Percentiles rank a stretch among this genome's conserved stretches.
These are phyloP conservation scores for Macropis europaea DNA, from an alignment of 2,888 invertebrate species.

Conservation along the genomic window DNA sequence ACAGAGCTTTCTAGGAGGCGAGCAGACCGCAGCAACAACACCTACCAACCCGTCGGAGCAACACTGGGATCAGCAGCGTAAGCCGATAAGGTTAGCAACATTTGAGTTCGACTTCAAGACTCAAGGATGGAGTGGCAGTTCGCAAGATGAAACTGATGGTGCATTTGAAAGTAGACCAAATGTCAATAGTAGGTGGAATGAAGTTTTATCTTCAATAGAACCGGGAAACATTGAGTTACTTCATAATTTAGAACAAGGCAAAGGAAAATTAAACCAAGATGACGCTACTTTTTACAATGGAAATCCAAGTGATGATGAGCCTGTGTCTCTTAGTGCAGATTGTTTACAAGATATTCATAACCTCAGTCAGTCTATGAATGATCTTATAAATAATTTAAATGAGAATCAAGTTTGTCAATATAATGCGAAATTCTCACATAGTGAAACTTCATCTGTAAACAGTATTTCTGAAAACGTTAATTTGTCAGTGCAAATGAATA, in stretches of 20 bases:
- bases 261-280: slow-evolving; percentile 24
- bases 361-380: slow-evolving; percentile 64
- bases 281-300: slow-evolving; percentile 61
- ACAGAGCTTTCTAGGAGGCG: slow-evolving; percentile 79
- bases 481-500: slow-evolving; percentile 12
- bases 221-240: slow-evolving; percentile 13
- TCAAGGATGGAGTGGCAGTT: slow-evolving; percentile 46
- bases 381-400: slow-evolving; percentile 64
- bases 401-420: slow-evolving; percentile 31
- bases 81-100: slow-evolving; percentile 76
- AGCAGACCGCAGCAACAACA: slow-evolving; percentile 72
- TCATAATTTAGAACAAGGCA: background rate
- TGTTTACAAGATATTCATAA: slow-evolving; percentile 66
- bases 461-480: slow-evolving; percentile 60
- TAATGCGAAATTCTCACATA: slow-evolving; percentile 44
- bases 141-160: slow-evolving; percentile 42
- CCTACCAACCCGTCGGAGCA: slow-evolving; percentile 74
- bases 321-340: slow-evolving; percentile 63
- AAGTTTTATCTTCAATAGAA: slow-evolving; percentile 21
- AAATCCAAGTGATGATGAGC: slow-evolving; percentile 56
- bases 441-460: slow-evolving; percentile 57
- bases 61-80: slow-evolving; percentile 77
- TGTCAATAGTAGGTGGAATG: slow-evolving; percentile 37
- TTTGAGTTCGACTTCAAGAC: slow-evolving; percentile 74
- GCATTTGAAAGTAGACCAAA: slow-evolving; percentile 36